phyloP scores from a whole-genome alignment of 2,797 vertebrate species.

The Myotis myotis region DNA sequence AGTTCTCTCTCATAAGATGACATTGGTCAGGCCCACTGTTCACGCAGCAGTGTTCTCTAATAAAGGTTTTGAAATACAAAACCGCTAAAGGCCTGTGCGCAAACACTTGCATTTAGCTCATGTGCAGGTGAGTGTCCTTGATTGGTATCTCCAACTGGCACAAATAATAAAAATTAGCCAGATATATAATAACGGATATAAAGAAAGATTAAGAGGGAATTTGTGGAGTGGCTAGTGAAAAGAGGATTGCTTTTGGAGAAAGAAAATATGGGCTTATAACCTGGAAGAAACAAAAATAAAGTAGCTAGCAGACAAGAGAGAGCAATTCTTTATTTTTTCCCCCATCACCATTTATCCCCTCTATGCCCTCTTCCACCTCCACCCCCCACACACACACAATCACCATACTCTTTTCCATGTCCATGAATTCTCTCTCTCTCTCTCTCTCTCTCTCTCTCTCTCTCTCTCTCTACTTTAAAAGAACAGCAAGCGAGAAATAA shows the following conservation, averaged over 20 bases:
- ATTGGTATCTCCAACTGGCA: constrained; percentile 28
- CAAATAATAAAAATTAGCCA: constrained; percentile 54
- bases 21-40: background rate
- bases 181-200: background rate
- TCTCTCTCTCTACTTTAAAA: background rate
- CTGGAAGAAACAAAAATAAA: constrained; percentile 47
- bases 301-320: constrained; percentile 4
- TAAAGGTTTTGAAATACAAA: background rate
- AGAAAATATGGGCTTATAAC: background rate
- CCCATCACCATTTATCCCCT: no score
- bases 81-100: background rate
- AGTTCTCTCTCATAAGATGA: background rate
- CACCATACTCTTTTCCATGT: no score
- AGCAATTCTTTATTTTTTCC: background rate
- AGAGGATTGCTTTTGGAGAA: background rate
- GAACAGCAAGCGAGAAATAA: constrained; percentile 6
- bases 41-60: background rate
- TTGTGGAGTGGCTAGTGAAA: background rate
- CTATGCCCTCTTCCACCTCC: no score
- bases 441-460: no score
- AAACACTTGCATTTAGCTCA: background rate
- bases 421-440: no score
- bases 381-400: no score
- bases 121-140: background rate
- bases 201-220: background rate